Percentiles rank a stretch among this genome's conserved stretches.
Conservation (phyloP, 2,888 invertebrate species). For the Protodeltote pygarga region DNA sequence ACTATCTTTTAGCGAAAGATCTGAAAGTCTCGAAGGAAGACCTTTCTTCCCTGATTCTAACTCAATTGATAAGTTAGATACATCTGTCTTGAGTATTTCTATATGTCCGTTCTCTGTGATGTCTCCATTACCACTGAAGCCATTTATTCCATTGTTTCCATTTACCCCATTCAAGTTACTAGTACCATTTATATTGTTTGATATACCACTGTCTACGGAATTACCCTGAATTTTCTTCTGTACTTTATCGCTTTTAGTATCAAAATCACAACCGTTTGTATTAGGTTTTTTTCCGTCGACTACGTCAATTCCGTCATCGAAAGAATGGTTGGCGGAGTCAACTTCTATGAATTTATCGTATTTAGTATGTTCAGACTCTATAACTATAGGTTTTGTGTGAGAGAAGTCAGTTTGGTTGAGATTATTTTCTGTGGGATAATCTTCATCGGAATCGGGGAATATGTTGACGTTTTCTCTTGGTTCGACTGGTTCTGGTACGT, state of each 20-base stretch:
- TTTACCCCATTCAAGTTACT: constrained; percentile 40
- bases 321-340: constrained; percentile 80
- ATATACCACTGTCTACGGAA: constrained; percentile 81
- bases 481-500: constrained; percentile 79
- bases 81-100: constrained; percentile 52
- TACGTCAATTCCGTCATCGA: constrained; percentile 78
- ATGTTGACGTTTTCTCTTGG: constrained; percentile 67
- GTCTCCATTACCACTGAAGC: constrained; percentile 44
- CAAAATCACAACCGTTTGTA: constrained; percentile 56
- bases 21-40: constrained; percentile 71
- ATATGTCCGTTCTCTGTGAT: constrained; percentile 45
- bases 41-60: constrained; percentile 59
- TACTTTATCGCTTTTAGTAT: constrained; percentile 47
- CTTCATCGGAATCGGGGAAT: constrained; percentile 78
- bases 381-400: constrained; percentile 80
- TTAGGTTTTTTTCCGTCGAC: constrained; percentile 73
- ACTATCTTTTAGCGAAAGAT: constrained; percentile 73
- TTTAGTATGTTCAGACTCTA: constrained; percentile 75
- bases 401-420: constrained; percentile 82
- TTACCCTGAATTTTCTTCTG: constrained; percentile 75
- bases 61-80: constrained; percentile 32
- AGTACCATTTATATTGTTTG: constrained; percentile 69
- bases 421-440: constrained; percentile 80
- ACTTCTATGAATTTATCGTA: constrained; percentile 68
- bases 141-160: constrained; percentile 46